Conservation (phyloP, 2,113 vertebrate genomes). For the Nothoprocta perdicaria region DNA sequence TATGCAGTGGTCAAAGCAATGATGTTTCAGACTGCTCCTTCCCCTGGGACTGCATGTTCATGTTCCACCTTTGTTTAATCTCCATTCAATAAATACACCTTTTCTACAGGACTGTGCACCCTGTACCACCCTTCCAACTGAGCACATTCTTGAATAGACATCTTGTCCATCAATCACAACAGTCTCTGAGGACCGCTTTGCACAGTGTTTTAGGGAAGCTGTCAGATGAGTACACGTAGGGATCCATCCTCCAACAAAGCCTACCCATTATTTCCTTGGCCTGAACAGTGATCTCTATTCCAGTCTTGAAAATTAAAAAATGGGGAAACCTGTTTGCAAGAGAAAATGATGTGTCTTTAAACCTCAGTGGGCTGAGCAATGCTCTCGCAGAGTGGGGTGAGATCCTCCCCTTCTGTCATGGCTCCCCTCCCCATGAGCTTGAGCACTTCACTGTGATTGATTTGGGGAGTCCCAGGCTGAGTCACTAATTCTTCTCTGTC, state of each 20-base stretch:
- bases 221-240: neutral
- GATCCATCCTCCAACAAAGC: neutral
- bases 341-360: neutral
- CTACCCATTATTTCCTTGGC: constrained; percentile 1
- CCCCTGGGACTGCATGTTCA: neutral
- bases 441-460: neutral
- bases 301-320: constrained; percentile 1
- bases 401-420: neutral
- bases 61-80: constrained; percentile 26
- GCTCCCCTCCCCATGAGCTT: neutral
- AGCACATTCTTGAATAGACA: constrained; percentile 29
- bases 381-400: neutral
- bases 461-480: neutral
- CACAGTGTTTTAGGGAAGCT: neutral
- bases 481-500: neutral
- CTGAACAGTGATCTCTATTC: constrained; percentile 16
- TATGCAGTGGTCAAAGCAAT: neutral
- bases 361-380: fast-evolving
- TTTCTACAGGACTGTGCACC: neutral
- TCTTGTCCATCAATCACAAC: constrained; percentile 34
- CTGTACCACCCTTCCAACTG: constrained; percentile 41
- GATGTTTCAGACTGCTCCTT: neutral
- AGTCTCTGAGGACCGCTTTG: constrained; percentile 28
- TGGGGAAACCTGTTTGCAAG: neutral
- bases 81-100: neutral